These are phyloP conservation scores for Rhegmatorhina hoffmannsi DNA, from an alignment of 2,113 vertebrate genomes.

Conservation along the genomic window DNA sequence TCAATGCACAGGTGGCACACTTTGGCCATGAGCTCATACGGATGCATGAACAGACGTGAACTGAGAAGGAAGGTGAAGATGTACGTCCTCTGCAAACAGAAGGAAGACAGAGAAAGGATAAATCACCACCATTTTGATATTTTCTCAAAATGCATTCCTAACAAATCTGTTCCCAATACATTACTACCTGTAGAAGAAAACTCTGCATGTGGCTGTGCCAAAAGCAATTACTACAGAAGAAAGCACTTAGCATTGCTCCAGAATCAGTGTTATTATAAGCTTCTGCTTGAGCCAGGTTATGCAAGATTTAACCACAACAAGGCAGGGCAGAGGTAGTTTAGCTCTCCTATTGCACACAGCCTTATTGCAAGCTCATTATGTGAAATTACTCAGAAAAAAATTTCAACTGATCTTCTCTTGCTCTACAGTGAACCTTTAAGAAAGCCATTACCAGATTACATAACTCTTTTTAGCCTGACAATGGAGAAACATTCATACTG, in stretches of 20 bases:
- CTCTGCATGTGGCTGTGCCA: neutral
- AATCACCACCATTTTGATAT: neutral
- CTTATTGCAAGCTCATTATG: neutral
- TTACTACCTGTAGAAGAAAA: neutral
- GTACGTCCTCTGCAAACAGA: constrained; percentile 84
- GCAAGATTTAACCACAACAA: constrained; percentile 10
- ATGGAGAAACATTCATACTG: neutral
- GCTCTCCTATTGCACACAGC: neutral
- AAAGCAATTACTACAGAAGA: neutral
- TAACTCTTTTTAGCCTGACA: neutral
- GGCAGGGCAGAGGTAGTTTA: neutral
- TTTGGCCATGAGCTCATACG: constrained; percentile 89
- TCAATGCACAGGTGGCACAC: constrained; percentile 89
- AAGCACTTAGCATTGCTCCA: neutral
- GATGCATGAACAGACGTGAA: constrained; percentile 90
- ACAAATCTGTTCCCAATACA: neutral
- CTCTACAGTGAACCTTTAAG: neutral
- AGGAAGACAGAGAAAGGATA: neutral
- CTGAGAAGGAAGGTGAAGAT: constrained; percentile 96
- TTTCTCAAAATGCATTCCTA: neutral
- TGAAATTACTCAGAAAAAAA: neutral
- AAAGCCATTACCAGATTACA: neutral
- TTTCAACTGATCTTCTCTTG: neutral
- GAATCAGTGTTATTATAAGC: neutral
- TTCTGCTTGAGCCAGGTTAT: neutral